Percentiles rank a stretch among this genome's conserved stretches.
phyloP scores from a whole-genome alignment of 2,888 invertebrate species.

The Cistogaster globosa region DNA sequence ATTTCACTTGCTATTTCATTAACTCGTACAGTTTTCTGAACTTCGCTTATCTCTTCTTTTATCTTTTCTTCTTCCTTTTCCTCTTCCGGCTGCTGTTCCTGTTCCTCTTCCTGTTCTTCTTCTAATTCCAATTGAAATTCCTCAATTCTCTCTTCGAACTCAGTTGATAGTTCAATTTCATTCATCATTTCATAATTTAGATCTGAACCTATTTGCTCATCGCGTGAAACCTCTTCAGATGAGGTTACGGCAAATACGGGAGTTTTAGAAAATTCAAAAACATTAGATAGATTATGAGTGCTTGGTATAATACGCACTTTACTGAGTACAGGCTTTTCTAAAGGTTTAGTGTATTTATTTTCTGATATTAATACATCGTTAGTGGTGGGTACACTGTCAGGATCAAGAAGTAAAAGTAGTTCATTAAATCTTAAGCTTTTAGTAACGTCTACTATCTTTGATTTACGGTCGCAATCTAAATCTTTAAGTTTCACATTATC shows the following conservation, averaged over 20 bases:
- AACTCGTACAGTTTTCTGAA: too few species aligned
- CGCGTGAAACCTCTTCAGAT: neutral
- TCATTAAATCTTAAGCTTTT: constrained; percentile 27
- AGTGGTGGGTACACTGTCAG: constrained; percentile 31
- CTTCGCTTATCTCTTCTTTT: too few species aligned
- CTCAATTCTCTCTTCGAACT: neutral
- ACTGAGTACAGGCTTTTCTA: neutral
- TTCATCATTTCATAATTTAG: neutral
- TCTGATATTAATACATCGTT: neutral
- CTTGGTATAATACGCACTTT: constrained; percentile 62
- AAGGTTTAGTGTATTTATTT: constrained; percentile 24
- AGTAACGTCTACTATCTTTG: neutral
- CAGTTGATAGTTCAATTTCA: neutral
- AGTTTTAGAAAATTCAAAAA: constrained; percentile 53
- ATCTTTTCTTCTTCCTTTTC: too few species aligned
- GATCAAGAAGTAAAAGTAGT: constrained; percentile 45
- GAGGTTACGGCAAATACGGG: constrained; percentile 39
- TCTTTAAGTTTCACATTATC: constrained; percentile 8
- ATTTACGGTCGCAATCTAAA: neutral
- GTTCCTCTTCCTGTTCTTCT: too few species aligned
- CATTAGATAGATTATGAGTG: constrained; percentile 59
- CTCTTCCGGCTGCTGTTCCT: too few species aligned
- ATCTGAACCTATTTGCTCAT: neutral
- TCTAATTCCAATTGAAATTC: too few species aligned
- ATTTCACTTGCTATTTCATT: too few species aligned